Evolutionary conservation across 2,888 invertebrate species (phyloP), one percentile per base, ranked within the genome.

Genomic region (Andrena bicolor): DNA sequence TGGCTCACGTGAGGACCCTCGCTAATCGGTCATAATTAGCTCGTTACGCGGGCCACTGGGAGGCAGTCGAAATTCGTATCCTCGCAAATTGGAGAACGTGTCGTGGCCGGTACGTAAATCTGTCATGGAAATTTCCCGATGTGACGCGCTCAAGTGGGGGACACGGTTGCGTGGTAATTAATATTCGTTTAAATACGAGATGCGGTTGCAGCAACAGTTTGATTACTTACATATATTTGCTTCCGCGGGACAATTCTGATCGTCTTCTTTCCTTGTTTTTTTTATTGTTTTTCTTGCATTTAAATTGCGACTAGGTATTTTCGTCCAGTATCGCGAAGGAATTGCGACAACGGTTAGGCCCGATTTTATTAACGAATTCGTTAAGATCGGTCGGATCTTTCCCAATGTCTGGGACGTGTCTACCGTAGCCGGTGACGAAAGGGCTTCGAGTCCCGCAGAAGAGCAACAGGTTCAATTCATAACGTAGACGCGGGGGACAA

Each of bases 21-120:
- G 51, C 68, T 64, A 64, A 69, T 58, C 30, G 28, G 35, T 56
- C 77, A 10, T 77, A 80, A 80, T 71, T 72, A 72, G 68, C 72
- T 77, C 77, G 72, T 80, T 80, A 77, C 77, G 51, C 53, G 68
- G 61, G 32, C 63, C 23, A 68, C 26, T 66, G 68, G 68, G 16
- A 49, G 56, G 41, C 63, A 30, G 72, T 68, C 60, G 53, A 77
- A 80, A 77, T 80, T 77, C 72, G 66, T 58, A 68, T 72, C 64
- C 66, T 73, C 56, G 72, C 77, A 80, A 80, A 80, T 80, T 73
- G 72, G 64, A 32, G 77, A 71, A 77, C 68, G 72, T 72, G 77
- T 77, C 72, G 64, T 69, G 63, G 68, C 0, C 8, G 32, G 35
- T 10, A 49, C 64, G 81, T 73, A 81, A 81, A 73, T 81, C 73